phyloP scores from a whole-genome alignment of 2,113 vertebrate genomes.

The Piaya cayana region DNA sequence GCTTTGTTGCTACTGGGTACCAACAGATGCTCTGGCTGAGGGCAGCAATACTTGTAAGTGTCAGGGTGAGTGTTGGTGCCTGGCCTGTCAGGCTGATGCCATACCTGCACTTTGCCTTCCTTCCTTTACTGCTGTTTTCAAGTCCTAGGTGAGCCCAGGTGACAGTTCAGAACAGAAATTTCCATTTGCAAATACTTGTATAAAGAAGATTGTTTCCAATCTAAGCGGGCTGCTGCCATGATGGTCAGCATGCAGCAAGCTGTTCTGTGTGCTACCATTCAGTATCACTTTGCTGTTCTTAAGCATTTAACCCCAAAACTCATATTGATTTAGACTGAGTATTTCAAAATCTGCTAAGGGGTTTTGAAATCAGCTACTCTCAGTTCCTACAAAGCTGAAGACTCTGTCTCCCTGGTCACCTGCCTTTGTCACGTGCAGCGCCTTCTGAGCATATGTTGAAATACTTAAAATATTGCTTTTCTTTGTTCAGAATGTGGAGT shows the following conservation, averaged over 20 bases:
- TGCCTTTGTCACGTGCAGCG: not conserved
- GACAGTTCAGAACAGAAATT: not conserved
- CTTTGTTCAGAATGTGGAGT: not conserved
- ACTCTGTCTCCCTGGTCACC: not conserved
- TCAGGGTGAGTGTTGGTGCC: not conserved
- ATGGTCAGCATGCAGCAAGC: not conserved
- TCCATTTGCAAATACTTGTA: not conserved
- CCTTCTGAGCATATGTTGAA: not conserved
- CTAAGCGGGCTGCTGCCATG: not conserved
- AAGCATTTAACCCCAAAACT: not conserved
- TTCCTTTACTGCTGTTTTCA: not conserved
- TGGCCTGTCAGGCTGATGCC: not conserved
- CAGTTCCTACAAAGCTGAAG: not conserved
- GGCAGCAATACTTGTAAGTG: fast-evolving
- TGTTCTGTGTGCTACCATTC: not conserved
- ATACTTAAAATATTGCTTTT: not conserved
- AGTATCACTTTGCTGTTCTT: not conserved
- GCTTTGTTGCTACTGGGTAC: not conserved
- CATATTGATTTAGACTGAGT: fast-evolving
- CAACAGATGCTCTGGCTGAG: not conserved
- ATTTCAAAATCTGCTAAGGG: not conserved
- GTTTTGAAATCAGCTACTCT: not conserved
- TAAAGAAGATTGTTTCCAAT: not conserved
- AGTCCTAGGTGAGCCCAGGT: not conserved
- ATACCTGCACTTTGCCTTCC: not conserved